Conservation (phyloP, 1,140 invertebrate species). For the Copidosoma floridanum region DNA sequence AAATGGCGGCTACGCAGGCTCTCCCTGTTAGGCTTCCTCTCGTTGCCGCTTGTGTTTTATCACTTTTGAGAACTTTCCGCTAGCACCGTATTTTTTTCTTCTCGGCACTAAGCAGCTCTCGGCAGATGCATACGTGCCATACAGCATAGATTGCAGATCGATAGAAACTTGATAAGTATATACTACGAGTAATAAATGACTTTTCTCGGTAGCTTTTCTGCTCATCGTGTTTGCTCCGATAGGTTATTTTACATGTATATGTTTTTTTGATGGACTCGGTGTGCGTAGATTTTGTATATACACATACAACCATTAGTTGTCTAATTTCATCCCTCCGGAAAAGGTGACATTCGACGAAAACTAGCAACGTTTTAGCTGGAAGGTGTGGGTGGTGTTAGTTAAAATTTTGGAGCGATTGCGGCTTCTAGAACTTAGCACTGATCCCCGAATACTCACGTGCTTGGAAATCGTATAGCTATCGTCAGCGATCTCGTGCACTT, state of each 20-base stretch:
- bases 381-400: too few species aligned
- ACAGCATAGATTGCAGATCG: too few species aligned
- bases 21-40: background rate
- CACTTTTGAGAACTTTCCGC: conserved; percentile 10
- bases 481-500: background rate
- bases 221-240: background rate
- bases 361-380: too few species aligned
- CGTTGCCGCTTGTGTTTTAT: background rate
- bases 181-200: too few species aligned
- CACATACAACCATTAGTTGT: background rate
- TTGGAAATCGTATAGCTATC: background rate
- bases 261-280: background rate
- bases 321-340: background rate
- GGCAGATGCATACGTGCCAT: background rate
- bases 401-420: too few species aligned
- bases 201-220: background rate
- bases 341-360: too few species aligned
- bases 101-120: background rate
- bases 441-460: conserved; percentile 13
- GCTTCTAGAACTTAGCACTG: background rate
- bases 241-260: background rate
- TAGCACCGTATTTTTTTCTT: background rate
- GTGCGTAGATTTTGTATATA: too few species aligned
- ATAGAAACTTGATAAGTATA: too few species aligned
- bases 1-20: conserved; percentile 8